A percentile compares a stretch with the other conserved stretches of the same genome.
These are phyloP conservation scores for Galerucella calmariensis DNA, from an alignment of 2,888 invertebrate species.

Conservation along the genomic window DNA sequence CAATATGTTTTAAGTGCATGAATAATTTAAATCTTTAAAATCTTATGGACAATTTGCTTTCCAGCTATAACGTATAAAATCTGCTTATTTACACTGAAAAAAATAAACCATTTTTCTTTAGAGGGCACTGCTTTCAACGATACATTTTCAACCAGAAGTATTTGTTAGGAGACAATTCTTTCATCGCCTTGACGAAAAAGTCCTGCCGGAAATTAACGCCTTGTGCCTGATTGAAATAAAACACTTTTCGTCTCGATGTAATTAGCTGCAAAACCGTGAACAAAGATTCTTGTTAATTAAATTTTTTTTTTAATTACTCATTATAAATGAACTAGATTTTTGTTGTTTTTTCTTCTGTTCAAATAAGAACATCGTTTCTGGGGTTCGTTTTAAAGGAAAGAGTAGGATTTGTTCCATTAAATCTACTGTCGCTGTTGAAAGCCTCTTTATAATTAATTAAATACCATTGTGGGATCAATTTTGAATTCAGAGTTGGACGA, in stretches of 20 bases:
- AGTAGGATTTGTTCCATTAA: constrained; percentile 40
- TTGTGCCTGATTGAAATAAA: constrained; percentile 29
- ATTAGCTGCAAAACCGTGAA: constrained; percentile 53
- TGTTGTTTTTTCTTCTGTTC: constrained; percentile 35
- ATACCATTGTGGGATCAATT: constrained; percentile 37
- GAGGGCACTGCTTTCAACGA: no score
- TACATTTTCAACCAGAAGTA: no score
- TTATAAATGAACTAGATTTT: constrained; percentile 41
- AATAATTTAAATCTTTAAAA: no score
- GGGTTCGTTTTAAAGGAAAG: constrained; percentile 14
- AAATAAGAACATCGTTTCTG: constrained; percentile 37
- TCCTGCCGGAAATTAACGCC: constrained; percentile 31
- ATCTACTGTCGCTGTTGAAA: constrained; percentile 37
- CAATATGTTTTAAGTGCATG: no score
- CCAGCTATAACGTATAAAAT: no score
- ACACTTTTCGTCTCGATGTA: constrained; percentile 50
- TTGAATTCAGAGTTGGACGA: constrained; percentile 25
- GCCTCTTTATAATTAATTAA: constrained; percentile 39
- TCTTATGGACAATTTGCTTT: no score
- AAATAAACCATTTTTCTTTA: no score
- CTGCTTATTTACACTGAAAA: no score
- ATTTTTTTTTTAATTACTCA: constrained; percentile 53
- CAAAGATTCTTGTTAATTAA: constrained; percentile 54
- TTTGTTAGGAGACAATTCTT: background rate
- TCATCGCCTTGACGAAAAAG: constrained; percentile 7